Percentiles rank a stretch among this genome's conserved stretches.
Conservation (phyloP, 2,888 invertebrate species). For the Calliphora vomitoria region DNA sequence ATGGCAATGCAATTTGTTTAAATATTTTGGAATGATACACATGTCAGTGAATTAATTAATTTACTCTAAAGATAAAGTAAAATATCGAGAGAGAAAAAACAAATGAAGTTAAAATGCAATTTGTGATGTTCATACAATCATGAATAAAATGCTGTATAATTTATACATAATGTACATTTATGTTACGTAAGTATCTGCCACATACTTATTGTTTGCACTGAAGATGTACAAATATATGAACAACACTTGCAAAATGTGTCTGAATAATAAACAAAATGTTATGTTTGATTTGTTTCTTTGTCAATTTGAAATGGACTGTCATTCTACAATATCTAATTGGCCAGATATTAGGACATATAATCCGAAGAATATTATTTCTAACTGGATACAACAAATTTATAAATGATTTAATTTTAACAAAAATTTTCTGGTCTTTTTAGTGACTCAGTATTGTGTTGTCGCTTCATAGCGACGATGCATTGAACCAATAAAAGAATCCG, state of each 20-base stretch:
- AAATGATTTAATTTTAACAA: too few species aligned
- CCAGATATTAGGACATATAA: too few species aligned
- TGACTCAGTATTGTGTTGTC: too few species aligned
- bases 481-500: too few species aligned
- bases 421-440: too few species aligned
- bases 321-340: too few species aligned
- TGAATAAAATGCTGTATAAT: slow-evolving; percentile 9
- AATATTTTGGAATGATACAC: slow-evolving; percentile 75
- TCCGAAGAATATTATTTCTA: too few species aligned
- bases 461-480: too few species aligned
- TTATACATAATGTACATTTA: slow-evolving; percentile 16
- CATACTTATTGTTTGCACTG: not conserved
- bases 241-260: slow-evolving; percentile 2
- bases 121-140: slow-evolving; percentile 36
- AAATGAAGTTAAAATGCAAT: slow-evolving; percentile 30
- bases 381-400: too few species aligned
- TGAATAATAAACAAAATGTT: slow-evolving; percentile 1
- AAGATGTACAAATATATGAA: slow-evolving; percentile 8
- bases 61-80: slow-evolving; percentile 80
- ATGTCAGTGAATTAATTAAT: slow-evolving; percentile 84
- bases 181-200: not conserved
- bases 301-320: too few species aligned
- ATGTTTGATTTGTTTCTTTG: not conserved
- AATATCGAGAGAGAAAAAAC: slow-evolving; percentile 69
- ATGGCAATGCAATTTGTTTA: slow-evolving; percentile 51